These are phyloP conservation scores for Alosa sapidissima DNA, from an alignment of 2,797 vertebrate species.

Conservation along the genomic window DNA sequence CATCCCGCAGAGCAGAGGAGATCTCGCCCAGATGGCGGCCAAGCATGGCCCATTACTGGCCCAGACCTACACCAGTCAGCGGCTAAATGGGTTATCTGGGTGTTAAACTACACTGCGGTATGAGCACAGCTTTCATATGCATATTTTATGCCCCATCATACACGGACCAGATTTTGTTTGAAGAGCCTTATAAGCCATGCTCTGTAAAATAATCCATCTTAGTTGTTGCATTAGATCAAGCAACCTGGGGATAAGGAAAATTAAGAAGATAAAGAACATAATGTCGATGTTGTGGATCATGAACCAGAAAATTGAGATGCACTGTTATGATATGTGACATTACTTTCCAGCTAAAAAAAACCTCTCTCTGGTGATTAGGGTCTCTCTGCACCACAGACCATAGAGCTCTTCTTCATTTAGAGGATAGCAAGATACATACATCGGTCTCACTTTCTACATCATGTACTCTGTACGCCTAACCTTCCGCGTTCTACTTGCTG, in stretches of 20 bases:
- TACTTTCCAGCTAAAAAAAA: conserved; percentile 47
- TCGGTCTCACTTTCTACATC: background rate
- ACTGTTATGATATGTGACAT: conserved; percentile 63
- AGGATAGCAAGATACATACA: background rate
- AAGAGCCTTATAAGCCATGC: conserved; percentile 52
- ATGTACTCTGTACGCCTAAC: background rate
- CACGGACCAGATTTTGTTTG: conserved; percentile 51
- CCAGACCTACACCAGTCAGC: background rate
- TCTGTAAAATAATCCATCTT: conserved; percentile 58
- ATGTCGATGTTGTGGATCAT: conserved; percentile 64
- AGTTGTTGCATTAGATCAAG: conserved; percentile 38
- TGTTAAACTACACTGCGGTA: conserved; percentile 60
- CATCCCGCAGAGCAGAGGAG: conserved; percentile 63
- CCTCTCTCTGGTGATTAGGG: background rate
- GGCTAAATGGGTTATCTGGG: conserved; percentile 62
- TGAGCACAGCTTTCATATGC: conserved; percentile 62
- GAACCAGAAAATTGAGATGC: conserved; percentile 68
- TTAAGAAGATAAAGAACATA: conserved; percentile 63
- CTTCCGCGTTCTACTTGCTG: background rate
- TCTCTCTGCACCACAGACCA: background rate
- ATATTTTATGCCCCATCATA: conserved; percentile 63
- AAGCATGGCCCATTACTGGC: background rate
- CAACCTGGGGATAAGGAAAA: conserved; percentile 64
- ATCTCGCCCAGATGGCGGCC: background rate
- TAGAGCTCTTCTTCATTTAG: background rate